phyloP scores from a whole-genome alignment of 2,888 invertebrate genomes.

The Oscheius onirici region DNA sequence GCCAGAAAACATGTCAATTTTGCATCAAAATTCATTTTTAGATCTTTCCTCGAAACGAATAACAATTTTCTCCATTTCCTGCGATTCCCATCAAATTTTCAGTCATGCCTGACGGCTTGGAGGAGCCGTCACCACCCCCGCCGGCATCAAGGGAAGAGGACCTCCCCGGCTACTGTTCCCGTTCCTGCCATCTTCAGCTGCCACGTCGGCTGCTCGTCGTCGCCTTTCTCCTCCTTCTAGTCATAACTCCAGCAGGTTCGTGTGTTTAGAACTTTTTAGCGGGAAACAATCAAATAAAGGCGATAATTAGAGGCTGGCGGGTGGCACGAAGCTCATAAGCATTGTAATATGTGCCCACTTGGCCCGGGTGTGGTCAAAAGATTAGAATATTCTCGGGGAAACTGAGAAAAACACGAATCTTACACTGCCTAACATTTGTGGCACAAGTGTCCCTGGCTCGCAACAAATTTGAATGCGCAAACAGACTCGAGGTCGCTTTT shows the following conservation, averaged over 20 bases:
- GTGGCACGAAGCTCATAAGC: constrained; percentile 19
- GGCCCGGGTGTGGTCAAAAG: neutral
- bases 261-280: neutral
- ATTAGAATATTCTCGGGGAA: neutral
- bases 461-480: constrained; percentile 31
- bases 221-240: neutral
- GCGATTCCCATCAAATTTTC: too few species aligned
- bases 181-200: neutral
- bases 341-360: constrained; percentile 21
- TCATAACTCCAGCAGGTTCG: constrained; percentile 15
- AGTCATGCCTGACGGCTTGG: too few species aligned
- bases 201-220: neutral
- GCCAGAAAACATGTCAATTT: too few species aligned
- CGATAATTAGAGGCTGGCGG: neutral
- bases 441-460: too few species aligned
- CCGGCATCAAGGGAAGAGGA: constrained; percentile 17
- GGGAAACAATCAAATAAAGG: too few species aligned
- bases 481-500: constrained; percentile 30
- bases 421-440: too few species aligned
- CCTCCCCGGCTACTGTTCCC: constrained; percentile 14
- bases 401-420: too few species aligned
- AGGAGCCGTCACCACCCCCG: neutral
- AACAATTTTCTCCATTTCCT: too few species aligned
- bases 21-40: too few species aligned
- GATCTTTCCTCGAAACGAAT: too few species aligned